A percentile compares a stretch with the other conserved stretches of the same genome.
phyloP scores from a whole-genome alignment of 2,113 vertebrate species.

The Phrynosoma blainvillii region DNA sequence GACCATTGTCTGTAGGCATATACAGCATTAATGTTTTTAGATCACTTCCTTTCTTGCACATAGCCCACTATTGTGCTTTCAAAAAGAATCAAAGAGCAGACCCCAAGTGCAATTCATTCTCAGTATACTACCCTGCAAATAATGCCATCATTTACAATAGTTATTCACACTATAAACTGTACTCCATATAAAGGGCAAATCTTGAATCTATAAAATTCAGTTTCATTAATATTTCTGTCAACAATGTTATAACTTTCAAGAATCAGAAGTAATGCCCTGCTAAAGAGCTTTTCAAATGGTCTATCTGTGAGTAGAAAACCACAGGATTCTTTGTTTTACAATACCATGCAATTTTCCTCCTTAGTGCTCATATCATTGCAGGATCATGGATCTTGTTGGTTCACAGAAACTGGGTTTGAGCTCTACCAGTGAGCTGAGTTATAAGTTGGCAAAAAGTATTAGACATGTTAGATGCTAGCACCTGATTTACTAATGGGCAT shows the following conservation, averaged over 20 bases:
- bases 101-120: not conserved
- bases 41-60: not conserved
- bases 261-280: not conserved
- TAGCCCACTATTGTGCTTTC: not conserved
- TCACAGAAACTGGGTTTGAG: not conserved
- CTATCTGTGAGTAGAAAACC: not conserved
- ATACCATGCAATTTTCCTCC: not conserved
- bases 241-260: not conserved
- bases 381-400: no score
- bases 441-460: not conserved
- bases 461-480: not conserved
- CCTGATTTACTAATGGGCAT: not conserved
- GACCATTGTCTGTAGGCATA: not conserved
- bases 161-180: not conserved
- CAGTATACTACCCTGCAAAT: slow-evolving; percentile 11
- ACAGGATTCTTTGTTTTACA: not conserved
- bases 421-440: not conserved
- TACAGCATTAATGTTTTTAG: slow-evolving; percentile 12
- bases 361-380: not conserved
- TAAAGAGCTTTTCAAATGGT: not conserved
- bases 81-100: not conserved
- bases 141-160: not conserved
- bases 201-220: not conserved
- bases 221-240: not conserved
- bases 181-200: not conserved